Conservation (phyloP, 2,888 invertebrate species). For the Volucella inflata region DNA sequence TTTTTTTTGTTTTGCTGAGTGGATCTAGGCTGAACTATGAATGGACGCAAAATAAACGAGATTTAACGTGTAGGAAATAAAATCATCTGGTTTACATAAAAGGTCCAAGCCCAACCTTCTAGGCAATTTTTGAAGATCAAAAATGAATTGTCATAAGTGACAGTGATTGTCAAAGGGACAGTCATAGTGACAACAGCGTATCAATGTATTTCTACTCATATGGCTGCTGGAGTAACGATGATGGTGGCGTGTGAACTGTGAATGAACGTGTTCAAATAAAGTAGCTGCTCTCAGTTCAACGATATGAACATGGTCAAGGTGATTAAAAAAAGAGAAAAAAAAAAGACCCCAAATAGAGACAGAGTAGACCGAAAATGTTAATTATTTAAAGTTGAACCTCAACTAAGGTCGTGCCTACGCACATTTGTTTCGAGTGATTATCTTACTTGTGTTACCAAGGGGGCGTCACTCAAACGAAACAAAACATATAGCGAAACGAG, state of each 20-base stretch:
- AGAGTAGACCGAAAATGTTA: slow-evolving; percentile 15
- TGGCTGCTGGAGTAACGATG: slow-evolving; percentile 21
- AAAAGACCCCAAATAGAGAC: slow-evolving; percentile 31
- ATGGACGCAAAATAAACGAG: slow-evolving; percentile 35
- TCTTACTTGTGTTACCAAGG: slow-evolving; percentile 28
- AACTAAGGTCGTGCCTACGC: slow-evolving; percentile 54
- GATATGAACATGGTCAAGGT: slow-evolving; percentile 72
- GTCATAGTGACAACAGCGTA: no score
- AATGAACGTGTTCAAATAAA: slow-evolving; percentile 37
- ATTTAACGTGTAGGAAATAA: no score
- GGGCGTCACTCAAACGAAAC: slow-evolving; percentile 38
- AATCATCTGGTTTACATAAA: slow-evolving; percentile 58
- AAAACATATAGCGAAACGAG: slow-evolving; percentile 9
- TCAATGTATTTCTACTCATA: background rate
- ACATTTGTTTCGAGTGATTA: slow-evolving; percentile 60
- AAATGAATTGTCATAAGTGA: background rate
- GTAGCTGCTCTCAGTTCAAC: slow-evolving; percentile 63
- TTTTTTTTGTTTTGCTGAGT: background rate
- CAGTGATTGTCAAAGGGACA: no score
- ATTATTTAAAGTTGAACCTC: slow-evolving; percentile 60
- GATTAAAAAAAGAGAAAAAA: slow-evolving; percentile 35
- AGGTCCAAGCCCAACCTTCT: slow-evolving; percentile 68
- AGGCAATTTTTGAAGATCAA: slow-evolving; percentile 55
- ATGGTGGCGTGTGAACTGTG: slow-evolving; percentile 38
- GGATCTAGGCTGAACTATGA: background rate